Evolutionary conservation across 2,797 vertebrate species (phyloP).

Genomic region (Coccyzus lansbergi): DNA sequence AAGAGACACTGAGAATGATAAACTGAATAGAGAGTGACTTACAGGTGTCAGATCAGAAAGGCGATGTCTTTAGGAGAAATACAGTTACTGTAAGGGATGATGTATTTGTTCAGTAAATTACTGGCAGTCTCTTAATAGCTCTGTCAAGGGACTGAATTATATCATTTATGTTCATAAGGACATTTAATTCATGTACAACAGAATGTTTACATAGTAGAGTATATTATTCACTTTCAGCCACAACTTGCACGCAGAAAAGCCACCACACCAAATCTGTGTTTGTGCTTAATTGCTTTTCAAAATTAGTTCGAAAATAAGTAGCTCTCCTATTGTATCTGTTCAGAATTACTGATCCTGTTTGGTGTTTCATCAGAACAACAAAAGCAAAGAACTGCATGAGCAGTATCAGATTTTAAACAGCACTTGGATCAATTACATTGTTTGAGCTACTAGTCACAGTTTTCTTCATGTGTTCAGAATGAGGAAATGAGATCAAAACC

Average conservation of each 20-base stretch:
- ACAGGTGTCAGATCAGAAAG: not conserved
- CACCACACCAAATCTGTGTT: not conserved
- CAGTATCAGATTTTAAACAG: slow-evolving; percentile 65
- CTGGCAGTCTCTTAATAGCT: not conserved
- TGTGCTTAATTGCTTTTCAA: not conserved
- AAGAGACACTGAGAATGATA: not conserved
- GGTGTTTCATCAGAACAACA: slow-evolving; percentile 6
- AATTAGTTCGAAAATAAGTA: not conserved
- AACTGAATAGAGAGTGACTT: not conserved
- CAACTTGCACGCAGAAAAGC: not conserved
- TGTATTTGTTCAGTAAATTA: not conserved
- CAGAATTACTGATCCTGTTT: slow-evolving; percentile 71
- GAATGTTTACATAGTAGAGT: not conserved
- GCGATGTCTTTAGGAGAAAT: not conserved
- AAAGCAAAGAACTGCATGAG: slow-evolving; percentile 18
- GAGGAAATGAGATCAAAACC: slow-evolving; percentile 62
- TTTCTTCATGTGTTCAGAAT: slow-evolving; percentile 56
- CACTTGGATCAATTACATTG: slow-evolving; percentile 30
- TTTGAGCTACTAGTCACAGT: slow-evolving; percentile 22
- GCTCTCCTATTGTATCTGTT: not conserved
- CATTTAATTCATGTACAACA: not conserved
- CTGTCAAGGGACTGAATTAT: not conserved
- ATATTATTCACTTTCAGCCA: not conserved
- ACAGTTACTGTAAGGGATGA: not conserved
- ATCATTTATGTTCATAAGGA: not conserved